Evolutionary conservation across 2,888 invertebrate genomes (phyloP).

Genomic region (Philopedon plagiatum): DNA sequence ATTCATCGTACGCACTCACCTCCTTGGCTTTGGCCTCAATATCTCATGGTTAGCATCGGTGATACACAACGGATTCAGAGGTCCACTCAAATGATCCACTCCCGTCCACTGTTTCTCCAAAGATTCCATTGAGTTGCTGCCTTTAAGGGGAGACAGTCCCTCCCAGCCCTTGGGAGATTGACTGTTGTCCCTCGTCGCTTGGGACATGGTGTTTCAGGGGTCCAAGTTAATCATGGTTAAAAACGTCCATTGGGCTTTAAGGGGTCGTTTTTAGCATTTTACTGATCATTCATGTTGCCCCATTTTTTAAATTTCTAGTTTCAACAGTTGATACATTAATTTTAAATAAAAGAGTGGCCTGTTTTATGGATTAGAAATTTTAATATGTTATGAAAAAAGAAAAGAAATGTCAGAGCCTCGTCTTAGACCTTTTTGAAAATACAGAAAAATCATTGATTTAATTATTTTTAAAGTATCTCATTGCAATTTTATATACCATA

Average conservation of each 20-base stretch:
- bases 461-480: too few relatives aligned
- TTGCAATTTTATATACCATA: too few relatives aligned
- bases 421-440: too few relatives aligned
- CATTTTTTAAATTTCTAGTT: too few relatives aligned
- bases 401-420: too few relatives aligned
- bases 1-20: slow-evolving; percentile 76
- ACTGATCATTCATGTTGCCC: too few relatives aligned
- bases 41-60: slow-evolving; percentile 87
- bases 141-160: slow-evolving; percentile 59
- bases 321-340: too few relatives aligned
- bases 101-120: slow-evolving; percentile 68
- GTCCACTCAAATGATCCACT: slow-evolving; percentile 75
- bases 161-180: slow-evolving; percentile 64
- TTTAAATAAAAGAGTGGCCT: too few relatives aligned
- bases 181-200: slow-evolving; percentile 56
- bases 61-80: slow-evolving; percentile 77
- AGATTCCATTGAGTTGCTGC: slow-evolving; percentile 53
- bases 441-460: too few relatives aligned
- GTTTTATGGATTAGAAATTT: too few relatives aligned
- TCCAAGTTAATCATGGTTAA: neutral
- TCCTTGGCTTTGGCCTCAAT: slow-evolving; percentile 86
- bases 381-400: too few relatives aligned
- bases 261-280: too few relatives aligned
- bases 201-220: slow-evolving; percentile 36
- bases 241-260: neutral